Conservation (phyloP, 1,140 invertebrate species). For the Chionoecetes opilio region DNA sequence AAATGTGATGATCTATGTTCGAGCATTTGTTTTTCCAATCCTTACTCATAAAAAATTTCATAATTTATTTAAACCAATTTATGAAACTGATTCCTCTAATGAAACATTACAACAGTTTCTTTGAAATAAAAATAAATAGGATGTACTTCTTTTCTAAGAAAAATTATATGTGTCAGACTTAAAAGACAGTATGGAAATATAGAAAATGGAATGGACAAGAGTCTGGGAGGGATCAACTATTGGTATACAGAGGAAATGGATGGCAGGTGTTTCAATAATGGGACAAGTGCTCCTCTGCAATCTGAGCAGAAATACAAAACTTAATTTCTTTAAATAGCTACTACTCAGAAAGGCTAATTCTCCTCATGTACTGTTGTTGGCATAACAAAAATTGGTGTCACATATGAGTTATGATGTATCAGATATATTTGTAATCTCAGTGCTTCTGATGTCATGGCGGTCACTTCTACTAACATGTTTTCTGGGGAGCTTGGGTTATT, state of each 20-base stretch:
- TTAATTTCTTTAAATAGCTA: neutral
- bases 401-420: neutral
- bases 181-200: slow-evolving; percentile 1
- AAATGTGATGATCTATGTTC: neutral
- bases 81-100: neutral
- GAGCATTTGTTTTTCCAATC: neutral
- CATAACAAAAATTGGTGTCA: neutral
- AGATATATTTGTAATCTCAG: slow-evolving; percentile 35
- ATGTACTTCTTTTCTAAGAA: neutral
- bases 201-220: slow-evolving; percentile 49
- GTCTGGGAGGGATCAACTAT: slow-evolving; percentile 63
- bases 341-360: slow-evolving; percentile 32
- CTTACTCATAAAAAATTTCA: too few species aligned
- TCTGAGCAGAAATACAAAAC: slow-evolving; percentile 59
- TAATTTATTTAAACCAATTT: too few species aligned
- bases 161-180: neutral
- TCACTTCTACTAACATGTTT: neutral
- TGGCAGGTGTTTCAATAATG: slow-evolving; percentile 70
- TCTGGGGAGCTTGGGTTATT: neutral
- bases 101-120: neutral
- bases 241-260: slow-evolving; percentile 71
- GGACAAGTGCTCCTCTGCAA: slow-evolving; percentile 67
- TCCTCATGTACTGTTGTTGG: neutral
- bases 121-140: neutral
- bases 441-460: neutral